Evolutionary conservation across 1,140 invertebrate species (phyloP), one percentile per base, ranked within the genome.

Genomic region (Battus philenor): DNA sequence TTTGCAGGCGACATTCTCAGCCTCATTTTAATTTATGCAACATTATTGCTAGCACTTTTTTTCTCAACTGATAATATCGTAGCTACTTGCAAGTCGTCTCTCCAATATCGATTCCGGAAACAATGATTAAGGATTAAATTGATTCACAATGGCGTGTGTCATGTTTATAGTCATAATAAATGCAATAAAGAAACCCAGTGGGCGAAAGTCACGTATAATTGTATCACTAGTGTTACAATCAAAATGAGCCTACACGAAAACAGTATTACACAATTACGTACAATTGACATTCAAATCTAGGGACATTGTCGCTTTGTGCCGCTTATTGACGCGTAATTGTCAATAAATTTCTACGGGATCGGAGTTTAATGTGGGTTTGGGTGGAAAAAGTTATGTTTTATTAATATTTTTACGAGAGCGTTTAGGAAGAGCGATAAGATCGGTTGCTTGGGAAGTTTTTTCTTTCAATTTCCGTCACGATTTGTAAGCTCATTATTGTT

Each of bases 391-490:
- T 84, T 85, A 84, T 81, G 74, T 85, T 85, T 82, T 85, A 85
- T 85, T 85, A 85, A 85, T 85, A 85, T 85, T 85, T 82, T 85
- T 85, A 85, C 78, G 76, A 82, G 80, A 85, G 60, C 80, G 73
- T 85, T 85, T 85, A 85, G 74, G 61, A 71, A 44, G 59, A 41
- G 39, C 66, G 78, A 85, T 82, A 82, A 73, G 74, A 82, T 82
- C 80, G 69, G 68, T 47, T 64, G 68, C 50, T 72, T n/a, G 71
- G 74, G 80, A 74, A 80, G 79, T 75, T 85, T 85, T 85, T 84
- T 80, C 80, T 76, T 85, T 82, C 82, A 76, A 82, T 84, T 81
- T 85, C 77, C 81, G 78, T 81, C 73, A 81, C 78, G 81, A 85
- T 85, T 85, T 85, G 81, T 85, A 74, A 56, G 55, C 68, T 82